Percentiles rank a stretch among this genome's conserved stretches.
phyloP scores from a whole-genome alignment of 2,113 vertebrate species.

The Psephotus haematonotus region DNA sequence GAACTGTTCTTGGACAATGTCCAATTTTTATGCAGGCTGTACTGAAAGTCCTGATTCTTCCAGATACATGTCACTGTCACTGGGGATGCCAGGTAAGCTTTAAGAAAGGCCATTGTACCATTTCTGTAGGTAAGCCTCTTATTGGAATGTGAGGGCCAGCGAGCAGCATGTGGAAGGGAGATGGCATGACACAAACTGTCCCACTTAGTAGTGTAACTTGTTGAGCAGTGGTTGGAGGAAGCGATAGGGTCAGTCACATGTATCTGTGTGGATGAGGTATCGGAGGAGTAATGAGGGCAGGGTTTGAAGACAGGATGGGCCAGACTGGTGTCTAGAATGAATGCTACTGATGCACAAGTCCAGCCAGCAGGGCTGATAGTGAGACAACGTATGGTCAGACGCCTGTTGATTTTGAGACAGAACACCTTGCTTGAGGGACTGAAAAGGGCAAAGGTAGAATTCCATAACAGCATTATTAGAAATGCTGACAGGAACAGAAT shows the following conservation, averaged over 20 bases:
- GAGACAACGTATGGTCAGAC: neutral
- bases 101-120: neutral
- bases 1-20: neutral
- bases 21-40: neutral
- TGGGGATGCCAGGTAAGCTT: neutral
- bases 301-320: neutral
- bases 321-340: rapidly evolving
- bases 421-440: neutral
- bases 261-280: rapidly evolving
- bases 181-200: too few relatives aligned
- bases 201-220: neutral
- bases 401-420: neutral
- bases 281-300: rapidly evolving
- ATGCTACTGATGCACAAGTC: neutral
- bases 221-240: neutral
- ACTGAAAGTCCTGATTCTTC: neutral
- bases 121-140: neutral
- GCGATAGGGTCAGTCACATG: neutral
- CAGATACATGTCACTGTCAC: rapidly evolving
- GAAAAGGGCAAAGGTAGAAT: neutral
- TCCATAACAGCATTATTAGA: neutral
- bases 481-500: neutral
- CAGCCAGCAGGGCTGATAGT: rapidly evolving
- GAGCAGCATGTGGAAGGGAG: neutral
- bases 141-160: rapidly evolving